phyloP scores from a whole-genome alignment of 2,113 vertebrate genomes.

The Sminthopsis crassicaudata region DNA sequence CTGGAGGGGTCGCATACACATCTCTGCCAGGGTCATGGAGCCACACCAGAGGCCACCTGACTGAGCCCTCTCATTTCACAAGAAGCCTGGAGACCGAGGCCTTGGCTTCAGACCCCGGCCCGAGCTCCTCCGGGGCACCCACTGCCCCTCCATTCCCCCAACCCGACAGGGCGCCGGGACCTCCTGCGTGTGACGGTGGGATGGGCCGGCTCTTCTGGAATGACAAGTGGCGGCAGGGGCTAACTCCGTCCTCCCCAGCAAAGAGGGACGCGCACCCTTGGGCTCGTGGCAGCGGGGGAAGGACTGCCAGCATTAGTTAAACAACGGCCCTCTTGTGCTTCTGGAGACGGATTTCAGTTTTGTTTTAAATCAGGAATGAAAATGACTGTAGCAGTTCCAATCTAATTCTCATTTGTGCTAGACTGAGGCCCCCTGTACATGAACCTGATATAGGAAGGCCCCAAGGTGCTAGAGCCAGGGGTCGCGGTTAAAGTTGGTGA shows the following conservation, averaged over 20 bases:
- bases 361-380: conserved; percentile 61
- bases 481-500: conserved; percentile 31
- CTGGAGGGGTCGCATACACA: no score
- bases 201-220: conserved; percentile 9
- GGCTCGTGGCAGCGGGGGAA: neutral
- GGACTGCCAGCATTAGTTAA: conserved; percentile 32
- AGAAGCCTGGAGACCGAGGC: no score
- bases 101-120: no score
- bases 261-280: neutral
- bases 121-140: no score
- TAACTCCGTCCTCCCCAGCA: neutral
- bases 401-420: conserved; percentile 49
- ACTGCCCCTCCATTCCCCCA: no score
- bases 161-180: neutral
- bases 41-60: no score
- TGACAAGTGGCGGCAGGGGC: neutral
- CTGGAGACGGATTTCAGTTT: conserved; percentile 32
- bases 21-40: no score
- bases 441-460: conserved; percentile 23
- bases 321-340: conserved; percentile 26
- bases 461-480: neutral
- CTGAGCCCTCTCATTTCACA: no score
- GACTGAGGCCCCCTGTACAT: neutral
- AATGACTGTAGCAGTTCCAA: conserved; percentile 62
- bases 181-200: neutral